phyloP scores from a whole-genome alignment of 2,113 vertebrate genomes.

The Petaurus breviceps region DNA sequence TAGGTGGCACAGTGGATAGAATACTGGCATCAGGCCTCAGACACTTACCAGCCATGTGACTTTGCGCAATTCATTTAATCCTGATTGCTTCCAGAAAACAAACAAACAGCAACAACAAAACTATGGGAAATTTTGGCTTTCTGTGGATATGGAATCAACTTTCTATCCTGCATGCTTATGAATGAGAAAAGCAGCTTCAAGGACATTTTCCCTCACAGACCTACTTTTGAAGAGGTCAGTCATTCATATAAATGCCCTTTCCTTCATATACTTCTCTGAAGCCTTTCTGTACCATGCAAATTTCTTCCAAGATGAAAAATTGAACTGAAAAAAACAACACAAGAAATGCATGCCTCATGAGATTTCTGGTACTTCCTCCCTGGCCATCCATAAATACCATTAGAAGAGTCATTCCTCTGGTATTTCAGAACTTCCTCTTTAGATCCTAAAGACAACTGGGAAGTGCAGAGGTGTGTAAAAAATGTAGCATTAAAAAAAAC shows the following conservation, averaged over 20 bases:
- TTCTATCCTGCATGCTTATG: background rate
- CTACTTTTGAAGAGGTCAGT: constrained; percentile 30
- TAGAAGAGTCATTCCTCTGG: constrained; percentile 67
- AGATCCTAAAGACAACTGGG: constrained; percentile 35
- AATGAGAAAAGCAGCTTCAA: constrained; percentile 9
- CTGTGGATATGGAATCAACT: constrained; percentile 1
- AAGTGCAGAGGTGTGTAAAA: constrained; percentile 70
- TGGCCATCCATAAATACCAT: constrained; percentile 62
- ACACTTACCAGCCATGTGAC: background rate
- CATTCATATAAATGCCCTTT: background rate
- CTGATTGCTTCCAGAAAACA: background rate
- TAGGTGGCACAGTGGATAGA: background rate
- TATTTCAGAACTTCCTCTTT: constrained; percentile 59
- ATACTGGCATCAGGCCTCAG: background rate
- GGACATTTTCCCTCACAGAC: background rate
- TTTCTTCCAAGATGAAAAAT: constrained; percentile 34
- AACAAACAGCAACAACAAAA: background rate
- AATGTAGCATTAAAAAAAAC: background rate
- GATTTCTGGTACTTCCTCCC: constrained; percentile 72
- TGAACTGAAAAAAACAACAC: constrained; percentile 62
- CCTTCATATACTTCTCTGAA: constrained; percentile 42
- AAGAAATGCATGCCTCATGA: constrained; percentile 65
- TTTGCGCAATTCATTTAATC: background rate
- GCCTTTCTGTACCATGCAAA: constrained; percentile 45
- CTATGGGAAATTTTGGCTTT: background rate